Base-by-base conservation (phyloP, 1,140 invertebrate genomes). In the Calosoma granatense region DNA sequence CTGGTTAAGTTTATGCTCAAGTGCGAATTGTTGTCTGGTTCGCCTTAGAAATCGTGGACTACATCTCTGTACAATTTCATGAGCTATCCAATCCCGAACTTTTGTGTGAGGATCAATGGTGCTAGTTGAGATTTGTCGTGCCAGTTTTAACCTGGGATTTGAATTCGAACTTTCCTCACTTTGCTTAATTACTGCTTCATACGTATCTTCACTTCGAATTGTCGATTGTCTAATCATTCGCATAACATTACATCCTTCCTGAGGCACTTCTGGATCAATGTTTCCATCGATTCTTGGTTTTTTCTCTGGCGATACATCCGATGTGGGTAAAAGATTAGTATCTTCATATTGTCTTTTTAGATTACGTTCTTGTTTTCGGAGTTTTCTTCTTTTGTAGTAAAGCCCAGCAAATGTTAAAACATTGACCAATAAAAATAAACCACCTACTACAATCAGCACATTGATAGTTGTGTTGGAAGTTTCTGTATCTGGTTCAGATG, bases 101-200 rank as follows among this genome's bases (percentile, higher is more conserved):
- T 90, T 90, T 11, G 87, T 85, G 64, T 90, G 85, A 0, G 88
- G 85, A 66, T 90, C 88, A 58, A 92, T 82, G 0, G 88, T 90
- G 51, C 87, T 90, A 11, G 78, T 81, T 0, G 87, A 89, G 62
- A 86, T 79, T 64, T 87, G 83, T 30, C 86, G 70, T 14, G 83
- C 80, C 9, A 86, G 71, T 69, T 84, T 82, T 60, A 82, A 84
- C 41, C 78, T 72, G 61, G 80, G 72, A 63, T 75, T 74, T 39
- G 80, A 81, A 67, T 82, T 84, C 0, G 81, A 78, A 23, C 78
- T 80, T 65, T 80, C 83, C 57, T 78, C 79, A n/a, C 75, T 74
- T 56, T 72, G 56, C 26, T 72, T 69, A 57, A 74, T 77, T 2
- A 79, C 75, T 20, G 74, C 72, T 63, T 84, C 81, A 63, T 77